phyloP scores from a whole-genome alignment of 2,888 invertebrate genomes.

The Nasonovia ribisnigri region DNA sequence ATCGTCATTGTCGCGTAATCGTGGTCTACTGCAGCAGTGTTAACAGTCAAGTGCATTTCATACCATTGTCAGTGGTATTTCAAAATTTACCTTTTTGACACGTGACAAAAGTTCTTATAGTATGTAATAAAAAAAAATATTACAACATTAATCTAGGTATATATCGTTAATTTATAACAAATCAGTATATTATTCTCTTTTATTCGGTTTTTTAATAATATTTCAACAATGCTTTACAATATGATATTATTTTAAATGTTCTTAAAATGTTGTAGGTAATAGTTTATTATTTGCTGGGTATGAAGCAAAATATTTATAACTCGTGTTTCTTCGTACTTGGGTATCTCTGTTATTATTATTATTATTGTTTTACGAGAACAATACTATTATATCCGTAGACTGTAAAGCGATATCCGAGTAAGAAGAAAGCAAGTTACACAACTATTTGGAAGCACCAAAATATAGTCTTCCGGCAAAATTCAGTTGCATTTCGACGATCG shows the following conservation, averaged over 20 bases:
- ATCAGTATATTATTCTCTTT: background rate
- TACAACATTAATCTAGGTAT: background rate
- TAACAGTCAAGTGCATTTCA: background rate
- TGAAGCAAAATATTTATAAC: background rate
- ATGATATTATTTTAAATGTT: background rate
- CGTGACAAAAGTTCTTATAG: background rate
- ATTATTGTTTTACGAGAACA: background rate
- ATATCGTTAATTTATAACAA: background rate
- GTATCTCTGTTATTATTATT: background rate
- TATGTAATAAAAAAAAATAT: background rate
- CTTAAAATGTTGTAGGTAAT: background rate
- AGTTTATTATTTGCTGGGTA: background rate
- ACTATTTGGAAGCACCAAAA: background rate
- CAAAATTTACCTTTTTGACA: background rate
- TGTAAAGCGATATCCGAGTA: background rate
- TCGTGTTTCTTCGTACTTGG: background rate
- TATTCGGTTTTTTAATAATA: background rate
- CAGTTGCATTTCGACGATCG: background rate
- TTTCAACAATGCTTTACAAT: background rate
- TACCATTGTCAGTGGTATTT: background rate
- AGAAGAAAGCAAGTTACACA: background rate
- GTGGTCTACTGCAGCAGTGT: background rate
- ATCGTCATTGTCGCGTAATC: background rate
- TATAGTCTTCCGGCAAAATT: background rate
- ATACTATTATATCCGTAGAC: background rate